phyloP scores from a whole-genome alignment of 2,888 invertebrate species.

The Eupithecia vulgata region DNA sequence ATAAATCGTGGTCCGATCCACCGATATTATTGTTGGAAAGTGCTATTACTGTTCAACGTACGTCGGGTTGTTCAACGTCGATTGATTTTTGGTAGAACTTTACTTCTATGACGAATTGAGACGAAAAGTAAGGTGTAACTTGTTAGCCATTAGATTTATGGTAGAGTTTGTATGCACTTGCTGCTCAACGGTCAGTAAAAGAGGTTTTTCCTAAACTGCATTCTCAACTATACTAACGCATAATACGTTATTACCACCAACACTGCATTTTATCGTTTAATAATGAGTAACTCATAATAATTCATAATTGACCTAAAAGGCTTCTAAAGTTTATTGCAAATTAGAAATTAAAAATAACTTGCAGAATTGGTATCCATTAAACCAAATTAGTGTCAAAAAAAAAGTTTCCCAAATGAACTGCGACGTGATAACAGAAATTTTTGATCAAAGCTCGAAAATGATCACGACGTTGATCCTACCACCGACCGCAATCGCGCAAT shows the following conservation, averaged over 20 bases:
- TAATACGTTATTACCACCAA: no score
- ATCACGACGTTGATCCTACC: not conserved
- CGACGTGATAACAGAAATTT: no score
- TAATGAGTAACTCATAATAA: no score
- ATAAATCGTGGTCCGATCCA: conserved; percentile 48
- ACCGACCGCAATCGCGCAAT: not conserved
- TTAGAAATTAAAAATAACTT: no score
- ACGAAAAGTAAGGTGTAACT: not conserved
- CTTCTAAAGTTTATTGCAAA: no score
- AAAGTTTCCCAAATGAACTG: no score
- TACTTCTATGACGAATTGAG: not conserved
- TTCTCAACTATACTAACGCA: no score
- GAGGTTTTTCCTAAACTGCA: not conserved
- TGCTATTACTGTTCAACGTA: conserved; percentile 3
- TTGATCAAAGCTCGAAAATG: not conserved
- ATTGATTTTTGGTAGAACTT: not conserved
- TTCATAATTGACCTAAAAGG: no score
- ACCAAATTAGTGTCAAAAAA: not conserved
- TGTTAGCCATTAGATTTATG: not conserved
- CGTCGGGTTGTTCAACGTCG: not conserved
- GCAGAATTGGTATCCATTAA: not conserved
- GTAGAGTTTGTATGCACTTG: no score
- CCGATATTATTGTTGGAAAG: conserved; percentile 59
- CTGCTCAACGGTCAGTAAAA: no score
- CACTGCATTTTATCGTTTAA: no score